Base-by-base conservation (phyloP, 2,888 invertebrate species). In the Epistrophella euchroma region DNA sequence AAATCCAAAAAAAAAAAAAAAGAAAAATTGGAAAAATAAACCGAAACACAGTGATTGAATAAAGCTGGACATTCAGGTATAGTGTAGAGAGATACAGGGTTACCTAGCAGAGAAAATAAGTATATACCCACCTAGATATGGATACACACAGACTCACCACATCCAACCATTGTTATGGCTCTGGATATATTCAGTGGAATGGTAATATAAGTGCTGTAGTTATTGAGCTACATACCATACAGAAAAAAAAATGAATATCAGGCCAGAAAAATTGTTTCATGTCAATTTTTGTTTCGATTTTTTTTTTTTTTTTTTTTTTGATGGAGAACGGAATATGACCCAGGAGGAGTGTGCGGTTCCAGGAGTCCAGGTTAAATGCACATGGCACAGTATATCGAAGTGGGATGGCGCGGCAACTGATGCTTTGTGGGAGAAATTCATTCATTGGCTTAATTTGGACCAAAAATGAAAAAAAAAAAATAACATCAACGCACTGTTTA, bases 1-100 rank as follows among this genome's bases (percentile, higher is more conserved):
- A n/a, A n/a, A n/a, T n/a, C n/a, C 55, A 66, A 43, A 37, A 72
- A 13, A 35, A 32, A 25, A 32, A 32, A 32, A 32, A 32, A 7
- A 9, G 37, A 37, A 55, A 55, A 40, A 64, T 19, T 40, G 11
- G 11, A 50, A 64, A 73, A 68, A 73, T 73, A 64, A 37, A 81
- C 35, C 52, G 40, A 81, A 77, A 56, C 76, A 74, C 77, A 58
- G 70, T 86, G 82, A 86, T 86, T 86, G 86, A 86, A 86, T 82
- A 86, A 82, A 52, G 86, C 77, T 45, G 62, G 74, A 74, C 56
- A 62, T 75, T 71, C 70, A 82, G 86, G 77, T 72, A 81, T 15
- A 15, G 19, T 22, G 66, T 58, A 17, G 47, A 58, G 64, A 83
- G 45, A 73, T 32, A 73, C 76, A 80, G 79, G 50, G 85, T 80